Percentiles rank a stretch among this genome's conserved stretches.
Conservation (phyloP, 2,113 vertebrate genomes). For the Melanerpes formicivorus region DNA sequence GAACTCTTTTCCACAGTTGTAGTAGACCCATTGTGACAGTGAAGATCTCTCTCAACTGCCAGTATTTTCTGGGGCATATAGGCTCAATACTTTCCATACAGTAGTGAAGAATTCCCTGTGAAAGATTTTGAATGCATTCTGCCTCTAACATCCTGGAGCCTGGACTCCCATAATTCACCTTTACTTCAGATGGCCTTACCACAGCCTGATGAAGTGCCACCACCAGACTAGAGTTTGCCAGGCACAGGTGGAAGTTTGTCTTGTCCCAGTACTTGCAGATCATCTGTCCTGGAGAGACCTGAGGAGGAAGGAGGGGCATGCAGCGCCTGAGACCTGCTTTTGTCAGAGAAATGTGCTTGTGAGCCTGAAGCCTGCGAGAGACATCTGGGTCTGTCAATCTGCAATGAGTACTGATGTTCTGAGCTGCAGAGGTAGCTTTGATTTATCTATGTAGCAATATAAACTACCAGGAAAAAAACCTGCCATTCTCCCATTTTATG, state of each 20-base stretch:
- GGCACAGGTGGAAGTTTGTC: neutral
- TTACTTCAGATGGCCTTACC: neutral
- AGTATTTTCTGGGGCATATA: constrained; percentile 24
- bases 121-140: neutral
- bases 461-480: neutral
- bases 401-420: neutral
- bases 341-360: neutral
- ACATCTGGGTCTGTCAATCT: neutral
- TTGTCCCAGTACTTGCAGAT: neutral
- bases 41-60: neutral
- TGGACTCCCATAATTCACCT: neutral
- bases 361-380: neutral
- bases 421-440: neutral
- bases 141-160: neutral
- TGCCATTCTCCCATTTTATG: neutral
- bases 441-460: neutral
- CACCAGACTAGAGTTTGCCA: neutral
- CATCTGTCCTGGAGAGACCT: neutral
- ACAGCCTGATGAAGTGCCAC: neutral
- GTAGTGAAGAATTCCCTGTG: neutral
- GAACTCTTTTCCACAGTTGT: neutral
- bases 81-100: neutral
- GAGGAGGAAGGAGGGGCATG: neutral
- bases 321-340: neutral
- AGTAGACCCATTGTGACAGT: neutral